Base-by-base conservation (phyloP, 2,797 vertebrate species). In the Echeneis naucrates region DNA sequence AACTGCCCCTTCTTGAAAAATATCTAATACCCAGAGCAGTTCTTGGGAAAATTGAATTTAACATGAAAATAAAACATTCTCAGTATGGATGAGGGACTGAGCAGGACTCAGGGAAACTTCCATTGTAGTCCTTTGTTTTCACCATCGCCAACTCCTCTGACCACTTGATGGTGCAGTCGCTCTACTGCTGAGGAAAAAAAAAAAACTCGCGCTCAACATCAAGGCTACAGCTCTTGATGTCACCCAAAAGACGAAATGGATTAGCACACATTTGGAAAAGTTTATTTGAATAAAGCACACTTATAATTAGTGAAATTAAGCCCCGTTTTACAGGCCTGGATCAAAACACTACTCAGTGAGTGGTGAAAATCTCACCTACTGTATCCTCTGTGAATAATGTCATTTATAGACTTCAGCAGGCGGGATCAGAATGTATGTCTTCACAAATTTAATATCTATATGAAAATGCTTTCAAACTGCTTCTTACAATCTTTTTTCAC, bases 241-340 rank as follows among this genome's bases (percentile, higher is more conserved):
- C 67, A 30, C 82, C 72, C 82, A 53, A 69, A 89, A 87, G 78
- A 89, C 73, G 62, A 79, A 55, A 63, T 1, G 48, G 83, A 88
- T 89, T 87, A 88, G 59, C 42, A 75, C 70, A 77, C 69, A 70
- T 87, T 87, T 78, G 65, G 58, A 72, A 77, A 84, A 74, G 78
- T 89, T 86, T 65, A 76, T 87, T 73, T 82, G 66, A 86, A 74
- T 73, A 68, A 82, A 77, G 66, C 75, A 78, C 44, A 44, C 27
- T 78, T 80, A 73, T 87, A 89, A 87, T 92, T 86, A 71, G 75
- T 75, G 12, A 80, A 85, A 86, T 63, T 33, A 76, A 80, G 53
- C 75, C 44, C 27, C 2, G 2, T 61, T 83, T 63, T 44, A 52
- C 17, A 72, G 63, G 54, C 68, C 10, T 38, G 51, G 66, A 70